These are phyloP conservation scores for Apocheima hispidaria DNA, from an alignment of 2,888 invertebrate species.

Conservation along the genomic window DNA sequence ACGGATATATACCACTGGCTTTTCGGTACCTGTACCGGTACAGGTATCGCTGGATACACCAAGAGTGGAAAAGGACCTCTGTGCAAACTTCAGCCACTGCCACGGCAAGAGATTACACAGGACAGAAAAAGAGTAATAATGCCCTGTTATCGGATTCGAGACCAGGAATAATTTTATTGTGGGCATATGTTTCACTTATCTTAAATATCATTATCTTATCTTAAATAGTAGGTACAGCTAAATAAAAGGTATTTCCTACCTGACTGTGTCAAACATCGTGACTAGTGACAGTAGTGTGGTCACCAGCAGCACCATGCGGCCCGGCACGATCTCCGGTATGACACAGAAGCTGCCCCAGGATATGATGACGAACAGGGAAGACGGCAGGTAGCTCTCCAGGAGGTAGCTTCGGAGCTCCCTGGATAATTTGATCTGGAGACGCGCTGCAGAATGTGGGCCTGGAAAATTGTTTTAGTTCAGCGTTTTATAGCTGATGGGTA, in stretches of 20 bases:
- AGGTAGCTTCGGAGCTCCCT: slow-evolving; percentile 87
- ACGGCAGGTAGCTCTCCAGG: slow-evolving; percentile 88
- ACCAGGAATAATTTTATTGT: no score
- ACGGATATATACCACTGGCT: no score
- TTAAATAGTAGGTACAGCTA: neutral
- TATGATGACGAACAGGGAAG: slow-evolving; percentile 88
- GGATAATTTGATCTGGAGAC: slow-evolving; percentile 86
- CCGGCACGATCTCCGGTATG: slow-evolving; percentile 88
- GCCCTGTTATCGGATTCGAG: no score
- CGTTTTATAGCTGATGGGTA: slow-evolving; percentile 1
- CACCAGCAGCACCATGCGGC: slow-evolving; percentile 88
- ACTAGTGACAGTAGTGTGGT: slow-evolving; percentile 88
- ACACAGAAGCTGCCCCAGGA: slow-evolving; percentile 89
- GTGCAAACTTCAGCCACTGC: no score
- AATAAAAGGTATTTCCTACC: slow-evolving; percentile 60
- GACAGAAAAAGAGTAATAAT: no score
- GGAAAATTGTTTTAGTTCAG: slow-evolving; percentile 42
- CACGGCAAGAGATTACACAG: no score
- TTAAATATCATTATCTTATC: no score
- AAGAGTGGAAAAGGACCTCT: no score
- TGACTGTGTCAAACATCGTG: slow-evolving; percentile 89
- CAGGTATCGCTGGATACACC: no score
- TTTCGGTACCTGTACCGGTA: no score
- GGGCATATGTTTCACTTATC: no score
- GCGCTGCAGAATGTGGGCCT: slow-evolving; percentile 87